A percentile compares a stretch with the other conserved stretches of the same genome.
phyloP scores from a whole-genome alignment of 2,113 vertebrate genomes.

The Uria lomvia region DNA sequence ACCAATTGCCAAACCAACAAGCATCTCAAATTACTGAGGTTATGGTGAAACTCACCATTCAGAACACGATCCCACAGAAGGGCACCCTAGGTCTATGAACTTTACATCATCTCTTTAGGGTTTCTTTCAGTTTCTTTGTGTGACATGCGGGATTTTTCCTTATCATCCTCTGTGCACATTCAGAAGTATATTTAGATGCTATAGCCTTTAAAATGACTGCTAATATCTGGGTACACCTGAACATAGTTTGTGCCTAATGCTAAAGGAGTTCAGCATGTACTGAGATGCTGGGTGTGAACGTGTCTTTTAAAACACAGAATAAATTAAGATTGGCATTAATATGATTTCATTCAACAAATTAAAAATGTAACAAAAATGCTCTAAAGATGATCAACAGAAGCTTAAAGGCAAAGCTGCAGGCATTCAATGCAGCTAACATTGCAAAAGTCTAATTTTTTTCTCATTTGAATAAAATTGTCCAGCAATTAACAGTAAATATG shows the following conservation, averaged over 20 bases:
- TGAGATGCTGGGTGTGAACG: not conserved
- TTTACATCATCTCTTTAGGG: fast-evolving
- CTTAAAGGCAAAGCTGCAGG: constrained; percentile 1
- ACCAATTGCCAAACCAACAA: constrained; percentile 49
- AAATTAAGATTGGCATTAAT: not conserved
- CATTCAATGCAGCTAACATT: not conserved
- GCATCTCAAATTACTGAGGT: constrained; percentile 7
- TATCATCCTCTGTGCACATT: not conserved
- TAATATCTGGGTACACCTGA: not conserved
- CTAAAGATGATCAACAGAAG: not conserved
- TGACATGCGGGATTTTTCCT: not conserved
- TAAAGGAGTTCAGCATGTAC: not conserved
- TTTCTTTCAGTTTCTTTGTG: not conserved
- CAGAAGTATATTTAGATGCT: not conserved
- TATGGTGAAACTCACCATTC: not conserved
- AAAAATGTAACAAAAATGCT: not conserved
- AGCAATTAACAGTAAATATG: constrained; percentile 10
- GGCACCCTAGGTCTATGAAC: not conserved
- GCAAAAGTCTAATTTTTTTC: not conserved
- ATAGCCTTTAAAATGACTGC: not conserved
- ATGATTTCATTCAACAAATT: not conserved
- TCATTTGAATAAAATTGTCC: constrained; percentile 14
- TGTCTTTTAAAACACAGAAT: not conserved
- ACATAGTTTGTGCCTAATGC: not conserved
- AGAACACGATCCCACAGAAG: not conserved